Base-by-base conservation (phyloP, 2,113 vertebrate species). In the Bungarus multicinctus region DNA sequence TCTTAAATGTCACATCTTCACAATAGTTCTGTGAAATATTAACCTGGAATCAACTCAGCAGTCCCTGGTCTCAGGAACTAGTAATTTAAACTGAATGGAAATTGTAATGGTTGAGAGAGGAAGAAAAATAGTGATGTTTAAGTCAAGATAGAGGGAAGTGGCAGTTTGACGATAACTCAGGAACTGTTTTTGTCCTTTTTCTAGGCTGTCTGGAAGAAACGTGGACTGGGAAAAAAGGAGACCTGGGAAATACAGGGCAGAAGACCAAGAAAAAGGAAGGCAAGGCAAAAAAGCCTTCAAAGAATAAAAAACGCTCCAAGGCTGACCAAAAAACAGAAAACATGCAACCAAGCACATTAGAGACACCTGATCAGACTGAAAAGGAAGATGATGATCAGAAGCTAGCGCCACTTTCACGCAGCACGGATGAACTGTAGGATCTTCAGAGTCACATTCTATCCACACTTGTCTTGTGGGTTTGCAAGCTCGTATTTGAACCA, bases 151-250 rank as follows among this genome's bases (percentile, higher is more conserved):
- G 18, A 34, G 3, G 20, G 47, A 52, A 74, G 11, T 74, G 86
- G 10, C 23, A 47, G 11, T 23, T 87, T 50, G 18, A 1, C 0
- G 0, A 1, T 0, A 4, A 53, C n/a, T 94, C 0, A 87, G 53
- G 5, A 4, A 85, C 53, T 89, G 18, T 30, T 90, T 53, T 55
- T 69, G 6, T 88, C 2, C 3, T 89, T 60, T 74, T 47, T 45
- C 6, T 93, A 98, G 97, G 98, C 95, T 98, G 98, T 95, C 96
- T 98, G 93, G 87, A 95, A 18, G 97, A 98, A 93, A 94, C 94
- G 22, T 99, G 98, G 98, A 88, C 57, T 0, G 97, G 96, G 95
- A 99, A 97, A 97, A 99, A 99, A 94, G 98, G 98, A 1, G 99
- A 99, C 93, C 92, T 93, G 9, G 98, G 98, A 0, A 96, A 98